phyloP scores from a whole-genome alignment of 2,797 vertebrate species.

The Parambassis ranga region DNA sequence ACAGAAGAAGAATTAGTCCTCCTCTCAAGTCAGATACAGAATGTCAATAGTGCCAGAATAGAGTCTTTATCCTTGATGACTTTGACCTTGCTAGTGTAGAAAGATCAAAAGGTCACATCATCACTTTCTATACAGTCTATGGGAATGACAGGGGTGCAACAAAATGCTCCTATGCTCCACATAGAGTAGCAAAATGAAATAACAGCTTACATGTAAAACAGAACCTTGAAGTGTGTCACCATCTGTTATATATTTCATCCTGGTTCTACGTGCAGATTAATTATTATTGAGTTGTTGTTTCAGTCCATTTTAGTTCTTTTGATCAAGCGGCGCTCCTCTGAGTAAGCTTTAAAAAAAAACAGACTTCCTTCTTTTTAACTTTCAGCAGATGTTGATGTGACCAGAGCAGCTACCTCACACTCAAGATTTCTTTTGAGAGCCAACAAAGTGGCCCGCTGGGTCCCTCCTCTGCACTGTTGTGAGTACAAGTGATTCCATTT shows the following conservation, averaged over 20 bases:
- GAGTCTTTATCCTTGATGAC: too few species aligned
- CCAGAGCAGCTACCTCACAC: constrained; percentile 1
- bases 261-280: background rate
- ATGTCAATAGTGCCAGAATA: too few species aligned
- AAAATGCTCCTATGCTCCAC: too few species aligned
- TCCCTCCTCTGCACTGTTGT: constrained; percentile 4
- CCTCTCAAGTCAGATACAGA: too few species aligned
- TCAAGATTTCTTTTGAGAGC: constrained; percentile 14
- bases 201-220: too few species aligned
- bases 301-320: background rate
- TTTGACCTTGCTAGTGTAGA: too few species aligned
- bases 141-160: too few species aligned
- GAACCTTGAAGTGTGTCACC: too few species aligned
- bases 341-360: background rate
- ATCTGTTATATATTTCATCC: background rate
- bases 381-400: background rate
- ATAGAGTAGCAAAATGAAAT: too few species aligned
- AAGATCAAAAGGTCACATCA: too few species aligned
- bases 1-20: too few species aligned
- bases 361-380: background rate
- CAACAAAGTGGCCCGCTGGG: constrained; percentile 20
- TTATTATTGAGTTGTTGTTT: background rate
- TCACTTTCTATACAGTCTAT: too few species aligned
- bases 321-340: background rate
- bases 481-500: constrained; percentile 52